These are phyloP conservation scores for Callinectes sapidus DNA, from an alignment of 2,888 invertebrate genomes.

Conservation along the genomic window DNA sequence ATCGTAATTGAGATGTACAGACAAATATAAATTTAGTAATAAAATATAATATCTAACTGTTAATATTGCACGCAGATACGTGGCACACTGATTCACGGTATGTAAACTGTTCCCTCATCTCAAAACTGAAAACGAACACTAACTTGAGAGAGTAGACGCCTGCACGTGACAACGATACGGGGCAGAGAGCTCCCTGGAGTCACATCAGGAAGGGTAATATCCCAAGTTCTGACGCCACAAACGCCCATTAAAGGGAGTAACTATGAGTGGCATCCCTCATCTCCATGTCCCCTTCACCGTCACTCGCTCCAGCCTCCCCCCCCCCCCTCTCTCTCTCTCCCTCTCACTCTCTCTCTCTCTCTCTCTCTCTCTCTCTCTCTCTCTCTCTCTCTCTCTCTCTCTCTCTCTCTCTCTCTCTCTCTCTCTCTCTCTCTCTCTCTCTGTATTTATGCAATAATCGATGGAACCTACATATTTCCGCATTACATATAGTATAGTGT, in stretches of 20 bases:
- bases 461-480: no score
- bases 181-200: background rate
- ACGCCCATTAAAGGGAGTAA: background rate
- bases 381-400: slow-evolving; percentile 32
- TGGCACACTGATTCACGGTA: background rate
- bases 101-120: background rate
- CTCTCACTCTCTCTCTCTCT: slow-evolving; percentile 41
- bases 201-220: background rate
- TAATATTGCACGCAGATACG: background rate
- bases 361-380: slow-evolving; percentile 11
- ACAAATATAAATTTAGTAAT: background rate
- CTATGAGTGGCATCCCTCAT: slow-evolving; percentile 11
- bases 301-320: no score
- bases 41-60: background rate
- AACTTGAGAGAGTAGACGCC: background rate
- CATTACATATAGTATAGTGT: no score
- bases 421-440: background rate
- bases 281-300: slow-evolving; percentile 7
- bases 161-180: background rate
- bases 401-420: slow-evolving; percentile 18
- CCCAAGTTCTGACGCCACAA: slow-evolving; percentile 8
- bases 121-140: background rate
- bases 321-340: slow-evolving; percentile 2
- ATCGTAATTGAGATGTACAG: background rate
- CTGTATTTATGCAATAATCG: no score